phyloP scores from a whole-genome alignment of 2,797 vertebrate genomes.

The Eleutherodactylus coqui region DNA sequence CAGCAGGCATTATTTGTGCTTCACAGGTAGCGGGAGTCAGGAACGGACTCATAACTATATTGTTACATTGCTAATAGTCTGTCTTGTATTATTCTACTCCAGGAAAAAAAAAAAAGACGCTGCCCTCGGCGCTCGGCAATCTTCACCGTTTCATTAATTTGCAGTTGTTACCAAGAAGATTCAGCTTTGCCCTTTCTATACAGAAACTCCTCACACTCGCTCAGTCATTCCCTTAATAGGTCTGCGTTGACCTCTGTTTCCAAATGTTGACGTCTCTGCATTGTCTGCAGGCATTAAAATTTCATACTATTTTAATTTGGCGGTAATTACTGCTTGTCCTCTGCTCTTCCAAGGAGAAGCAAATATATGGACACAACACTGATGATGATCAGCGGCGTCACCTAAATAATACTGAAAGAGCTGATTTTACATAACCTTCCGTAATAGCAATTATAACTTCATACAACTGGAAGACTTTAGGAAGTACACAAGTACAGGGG shows the following conservation, averaged over 20 bases:
- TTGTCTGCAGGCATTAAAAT: slow-evolving; percentile 51
- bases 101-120: neutral
- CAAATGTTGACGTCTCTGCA: slow-evolving; percentile 41
- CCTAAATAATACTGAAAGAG: neutral
- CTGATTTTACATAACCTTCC: neutral
- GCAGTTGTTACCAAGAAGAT: slow-evolving; percentile 17
- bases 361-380: neutral
- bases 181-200: neutral
- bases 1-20: slow-evolving; percentile 28
- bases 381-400: neutral
- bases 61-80: slow-evolving; percentile 38
- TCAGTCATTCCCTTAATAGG: slow-evolving; percentile 29
- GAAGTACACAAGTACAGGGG: neutral
- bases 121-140: slow-evolving; percentile 1
- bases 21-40: slow-evolving; percentile 13
- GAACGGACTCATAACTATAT: slow-evolving; percentile 22
- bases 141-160: slow-evolving; percentile 37
- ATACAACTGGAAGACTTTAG: neutral
- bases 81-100: neutral
- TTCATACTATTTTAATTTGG: slow-evolving; percentile 52
- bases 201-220: neutral
- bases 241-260: slow-evolving; percentile 43
- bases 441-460: neutral
- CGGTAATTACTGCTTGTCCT: slow-evolving; percentile 47
- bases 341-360: slow-evolving; percentile 39